Evolutionary conservation across 2,113 vertebrate species (phyloP), one percentile per base, ranked within the genome.

Genomic region (Siniperca chuatsi): DNA sequence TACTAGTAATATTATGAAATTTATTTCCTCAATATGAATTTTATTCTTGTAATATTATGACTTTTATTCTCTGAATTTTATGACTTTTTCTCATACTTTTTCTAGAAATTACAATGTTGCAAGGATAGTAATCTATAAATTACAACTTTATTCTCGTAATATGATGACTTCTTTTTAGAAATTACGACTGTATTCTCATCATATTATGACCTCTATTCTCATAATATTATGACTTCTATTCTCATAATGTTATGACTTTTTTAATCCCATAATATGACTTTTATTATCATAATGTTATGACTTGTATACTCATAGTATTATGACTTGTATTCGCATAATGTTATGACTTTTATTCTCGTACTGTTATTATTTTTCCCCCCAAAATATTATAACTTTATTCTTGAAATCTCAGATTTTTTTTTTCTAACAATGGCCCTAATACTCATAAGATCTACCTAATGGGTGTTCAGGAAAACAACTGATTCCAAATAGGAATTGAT

Each of bases 401-500:
- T 52, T 75, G 29, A 82, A 85, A 58, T 73, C 21, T 74, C 37
- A 6, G 33, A 2, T 12, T 13, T 4, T 48, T 23, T 40, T 50
- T 67, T 33, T 44, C n/a, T 33, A 67, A 82, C 60, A 65, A 35
- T 85, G 84, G 65, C 66, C 55, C 54, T 79, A 29, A 71, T 73
- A 69, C 21, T 77, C 21, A 0, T 57, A 61, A 86, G 75, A 79
- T 81, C 70, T 79, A 86, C 75, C 54, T 79, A 71, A 84, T 23
- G 64, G 69, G 78, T 90, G 85, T 89, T 81, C 61, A 91, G 80
- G 68, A 78, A 78, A 86, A 33, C 52, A 80, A 48, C 69, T 92
- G 74, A 92, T 94, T 92, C 90, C 89, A 87, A 87, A 87, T 83
- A 89, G 89, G 89, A 92, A 90, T 83, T 79, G 83, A 91, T 78